These are phyloP conservation scores for Digitonthophagus gazella DNA, from an alignment of 2,888 invertebrate genomes.

Conservation along the genomic window DNA sequence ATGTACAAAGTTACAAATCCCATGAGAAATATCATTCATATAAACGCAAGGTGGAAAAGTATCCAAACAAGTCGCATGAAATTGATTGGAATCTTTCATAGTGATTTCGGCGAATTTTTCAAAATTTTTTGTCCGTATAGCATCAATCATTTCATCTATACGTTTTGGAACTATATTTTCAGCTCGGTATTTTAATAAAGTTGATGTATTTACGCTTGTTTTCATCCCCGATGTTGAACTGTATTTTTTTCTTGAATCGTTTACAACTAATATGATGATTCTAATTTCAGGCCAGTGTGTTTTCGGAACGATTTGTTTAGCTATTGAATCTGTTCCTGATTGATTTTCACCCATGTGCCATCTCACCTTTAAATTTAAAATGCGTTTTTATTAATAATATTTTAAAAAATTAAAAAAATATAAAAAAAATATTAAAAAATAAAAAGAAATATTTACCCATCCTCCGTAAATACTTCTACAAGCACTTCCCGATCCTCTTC, in stretches of 20 bases:
- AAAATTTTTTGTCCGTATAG: conserved; percentile 73
- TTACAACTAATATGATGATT: conserved; percentile 85
- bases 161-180: conserved; percentile 71
- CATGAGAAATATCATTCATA: conserved; percentile 84
- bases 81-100: conserved; percentile 97
- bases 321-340: conserved; percentile 74
- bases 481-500: conserved; percentile 92
- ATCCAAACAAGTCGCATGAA: conserved; percentile 92
- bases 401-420: background rate
- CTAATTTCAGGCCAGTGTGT: conserved; percentile 89
- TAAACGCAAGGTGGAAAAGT: conserved; percentile 93
- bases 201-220: conserved; percentile 74
- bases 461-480: conserved; percentile 94
- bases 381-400: background rate
- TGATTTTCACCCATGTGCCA: conserved; percentile 75
- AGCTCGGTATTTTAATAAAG: conserved; percentile 74
- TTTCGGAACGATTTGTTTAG: conserved; percentile 68
- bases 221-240: conserved; percentile 91
- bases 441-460: conserved; percentile 55
- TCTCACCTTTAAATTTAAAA: conserved; percentile 57
- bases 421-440: background rate
- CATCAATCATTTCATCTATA: conserved; percentile 57
- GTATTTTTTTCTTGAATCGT: conserved; percentile 76
- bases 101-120: conserved; percentile 84
- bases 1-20: conserved; percentile 78